Base-by-base conservation (phyloP, 2,888 invertebrate species). In the Drosophila niveifrons region DNA sequence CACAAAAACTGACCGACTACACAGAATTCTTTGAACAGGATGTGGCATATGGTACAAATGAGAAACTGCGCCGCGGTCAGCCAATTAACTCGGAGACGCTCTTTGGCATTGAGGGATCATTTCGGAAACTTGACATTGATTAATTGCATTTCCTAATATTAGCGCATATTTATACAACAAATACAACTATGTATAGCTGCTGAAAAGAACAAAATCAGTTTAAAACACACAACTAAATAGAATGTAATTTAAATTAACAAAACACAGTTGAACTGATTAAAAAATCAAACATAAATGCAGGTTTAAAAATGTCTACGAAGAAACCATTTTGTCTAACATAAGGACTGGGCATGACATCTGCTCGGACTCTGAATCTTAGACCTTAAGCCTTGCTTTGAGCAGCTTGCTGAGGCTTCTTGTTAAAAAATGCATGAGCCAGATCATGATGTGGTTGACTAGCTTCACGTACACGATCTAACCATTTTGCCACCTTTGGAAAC, bases 371-470 rank as follows among this genome's bases (percentile, higher is more conserved):
- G 11, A 34, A 11, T 23, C 34, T 34, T 36, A 36, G n/a, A 23
- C 1, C 6, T 6, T 31, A 83, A 3, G 75, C 43, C 31, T 82
- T 87, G 4, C 82, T 34, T 34, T 61, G 28, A 2, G 6, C 34
- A 0, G 67, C 36, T 34, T 75, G 63, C 9, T 75, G 53, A 7
- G 87, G 66, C 17, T 94, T 90, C 79, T 94, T 94, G 82, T 94
- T 93, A 0, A 95, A 67, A 44, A 93, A 90, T 3, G 91, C 87
- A 76, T 95, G 94, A 0, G 94, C 96, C 75, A 95, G 95, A 63
- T 95, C 94, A 81, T 95, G 95, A 78, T 93, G 90, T 0, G 96
- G 95, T 83, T 93, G 94, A 63, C 94, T 93, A 51, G 94, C 93
- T 0, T 92, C 87, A 31, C 93, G 93, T 0, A 96, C 96, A 71